Evolutionary conservation across 1,140 invertebrate genomes (phyloP), one percentile per base, ranked within the genome.

Genomic region (Hormaphis cornu): DNA sequence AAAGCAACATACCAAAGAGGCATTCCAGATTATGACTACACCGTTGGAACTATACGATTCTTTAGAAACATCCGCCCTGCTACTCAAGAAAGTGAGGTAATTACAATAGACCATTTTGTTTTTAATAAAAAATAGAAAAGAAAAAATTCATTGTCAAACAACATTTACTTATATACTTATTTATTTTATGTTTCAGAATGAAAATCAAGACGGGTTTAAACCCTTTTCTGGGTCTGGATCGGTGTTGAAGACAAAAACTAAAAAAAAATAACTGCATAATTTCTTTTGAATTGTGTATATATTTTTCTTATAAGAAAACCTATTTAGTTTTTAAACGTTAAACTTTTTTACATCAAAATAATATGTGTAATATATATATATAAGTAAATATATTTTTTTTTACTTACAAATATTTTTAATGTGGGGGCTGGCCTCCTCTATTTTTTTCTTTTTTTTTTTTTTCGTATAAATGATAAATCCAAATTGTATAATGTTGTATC

Each of bases 1-100:
- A 79, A 82, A 75, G 75, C 79, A 70, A 75, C 81, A 10, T 87
- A 89, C 77, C 81, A 88, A 16, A 83, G 92, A 70, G 94, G 94
- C 16, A 91, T 97, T 72, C 93, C 95, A n/a, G 93, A 97, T 80
- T 95, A 95, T 77, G 88, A 95, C 75, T 96, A 90, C 76, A 82
- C 89, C 74, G 84, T 91, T 75, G 93, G 92, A 8, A 88, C 85
- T 5, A 76, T 97, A 0, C 86, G 83, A 70, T 96, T 97, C 77
- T 85, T 95, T 50, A 82, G 90, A 71, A 84, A 84, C 74, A 81
- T 84, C 37, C 81, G 77, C 78, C 86, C 74, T 78, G 78, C 50
- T 2, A 35, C 14, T 20, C 33, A 24, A 35, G 61, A 66, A 5
- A 50, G 50, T 35, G 61, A 50, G 61, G 61, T 66, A 66, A 66